A percentile compares a stretch with the other conserved stretches of the same genome.
phyloP scores from a whole-genome alignment of 2,113 vertebrate species.

The Gasterosteus nipponicus region DNA sequence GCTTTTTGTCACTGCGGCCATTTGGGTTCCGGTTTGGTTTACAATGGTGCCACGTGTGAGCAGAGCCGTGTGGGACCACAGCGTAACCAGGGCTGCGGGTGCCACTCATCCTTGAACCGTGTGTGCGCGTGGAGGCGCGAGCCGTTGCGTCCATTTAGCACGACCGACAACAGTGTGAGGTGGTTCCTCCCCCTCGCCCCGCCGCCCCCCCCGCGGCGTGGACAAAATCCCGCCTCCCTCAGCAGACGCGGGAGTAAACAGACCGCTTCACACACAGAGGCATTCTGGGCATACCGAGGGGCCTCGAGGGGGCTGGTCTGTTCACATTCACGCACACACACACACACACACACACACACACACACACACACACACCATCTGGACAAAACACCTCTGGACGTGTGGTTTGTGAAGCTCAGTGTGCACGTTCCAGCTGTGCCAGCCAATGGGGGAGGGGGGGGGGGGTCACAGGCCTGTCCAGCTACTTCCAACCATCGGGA shows the following conservation, averaged over 20 bases:
- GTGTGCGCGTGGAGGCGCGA: constrained; percentile 25
- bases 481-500: constrained; percentile 26
- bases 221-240: constrained; percentile 47
- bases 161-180: constrained; percentile 44
- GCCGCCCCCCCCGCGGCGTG: constrained; percentile 39
- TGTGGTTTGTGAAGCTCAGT: constrained; percentile 33
- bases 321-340: constrained; percentile 25
- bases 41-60: constrained; percentile 36
- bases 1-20: constrained; percentile 21
- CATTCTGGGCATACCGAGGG: constrained; percentile 77
- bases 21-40: constrained; percentile 23
- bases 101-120: constrained; percentile 32
- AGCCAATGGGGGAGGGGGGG: not conserved
- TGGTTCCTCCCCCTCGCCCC: constrained; percentile 32
- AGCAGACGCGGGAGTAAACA: constrained; percentile 65
- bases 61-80: constrained; percentile 39
- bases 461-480: constrained; percentile 13
- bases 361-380: constrained; percentile 27
- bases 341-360: constrained; percentile 19
- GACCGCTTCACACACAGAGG: constrained; percentile 53
- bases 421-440: constrained; percentile 21
- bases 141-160: constrained; percentile 56
- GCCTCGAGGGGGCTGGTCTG: constrained; percentile 60
- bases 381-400: constrained; percentile 23
- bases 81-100: constrained; percentile 53